Percentiles rank a stretch among this genome's conserved stretches.
Evolutionary conservation across 2,888 invertebrate genomes (phyloP).

Genomic region (Rosalia funebris): DNA sequence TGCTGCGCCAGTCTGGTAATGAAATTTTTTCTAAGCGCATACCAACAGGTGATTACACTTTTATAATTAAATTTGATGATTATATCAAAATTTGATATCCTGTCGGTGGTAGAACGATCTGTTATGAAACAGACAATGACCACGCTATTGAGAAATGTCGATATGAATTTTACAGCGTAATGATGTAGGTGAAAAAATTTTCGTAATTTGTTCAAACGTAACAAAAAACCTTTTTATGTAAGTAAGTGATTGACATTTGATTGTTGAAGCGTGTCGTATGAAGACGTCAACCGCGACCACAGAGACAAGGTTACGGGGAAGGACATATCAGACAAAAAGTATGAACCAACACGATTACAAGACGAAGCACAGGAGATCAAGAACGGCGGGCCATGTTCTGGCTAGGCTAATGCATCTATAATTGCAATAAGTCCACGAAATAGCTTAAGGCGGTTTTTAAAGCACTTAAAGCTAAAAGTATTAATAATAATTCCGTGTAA

Average conservation of each 20-base stretch:
- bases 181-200: neutral
- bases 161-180: slow-evolving; percentile 1
- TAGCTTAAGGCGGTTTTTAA: no score
- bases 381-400: no score
- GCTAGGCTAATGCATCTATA: no score
- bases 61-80: no score
- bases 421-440: no score
- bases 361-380: no score
- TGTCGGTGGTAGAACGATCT: no score
- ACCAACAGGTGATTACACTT: neutral
- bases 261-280: slow-evolving; percentile 23
- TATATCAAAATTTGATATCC: no score
- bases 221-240: slow-evolving; percentile 15
- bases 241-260: slow-evolving; percentile 23
- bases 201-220: slow-evolving; percentile 5
- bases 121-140: slow-evolving; percentile 1
- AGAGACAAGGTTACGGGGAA: slow-evolving; percentile 41
- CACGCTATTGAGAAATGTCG: neutral
- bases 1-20: neutral
- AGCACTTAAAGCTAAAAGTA: no score
- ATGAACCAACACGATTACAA: slow-evolving; percentile 25
- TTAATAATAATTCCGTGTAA: no score
- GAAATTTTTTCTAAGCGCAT: no score
- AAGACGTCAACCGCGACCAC: slow-evolving; percentile 40
- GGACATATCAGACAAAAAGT: slow-evolving; percentile 31